Evolutionary conservation across 2,797 vertebrate species (phyloP), one percentile per base, ranked within the genome.

Genomic region (Diceros bicornis): DNA sequence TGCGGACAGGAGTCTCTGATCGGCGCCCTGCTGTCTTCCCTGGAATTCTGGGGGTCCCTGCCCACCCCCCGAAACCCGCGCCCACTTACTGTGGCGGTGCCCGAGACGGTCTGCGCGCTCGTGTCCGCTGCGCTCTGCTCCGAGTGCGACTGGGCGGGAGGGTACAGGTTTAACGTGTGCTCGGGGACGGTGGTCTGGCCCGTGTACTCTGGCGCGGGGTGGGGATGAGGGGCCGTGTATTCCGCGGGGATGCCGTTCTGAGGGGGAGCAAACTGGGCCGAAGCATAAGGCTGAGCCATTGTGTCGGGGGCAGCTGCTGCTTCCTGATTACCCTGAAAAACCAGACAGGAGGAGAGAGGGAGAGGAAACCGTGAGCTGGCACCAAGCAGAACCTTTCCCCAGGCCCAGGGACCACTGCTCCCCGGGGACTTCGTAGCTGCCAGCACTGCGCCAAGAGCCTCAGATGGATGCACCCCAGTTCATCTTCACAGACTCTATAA

Each of bases 241-340:
- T 99, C 99, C 96, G 99, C 99, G 68, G 99, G 99, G 98, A 99
- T 99, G 96, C 99, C 99, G 13, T 99, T 99, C 99, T 99, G 99
- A 86, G 99, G 99, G 88, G 99, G 99, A 47, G 99, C 99, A 27
- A 99, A 99, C 99, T 99, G 99, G 96, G 99, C 99, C 2, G 99
- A 99, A 84, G 99, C 99, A 27, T 99, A 99, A 98, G 99, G 99
- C 99, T 99, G 99, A 95, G 99, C 99, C 99, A 99, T 99, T 95
- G 99, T 99, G 98, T 99, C 99, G 96, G 99, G 99, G 99, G 99
- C 99, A 97, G 99, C 99, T 97, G 99, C 99, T 97, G 99, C 99
- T 99, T 99, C 99, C 99, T 99, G 99, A 99, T 99, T 99, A 99
- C 99, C 99, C 99, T 99, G 98, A 78, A 75, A 96, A 75, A 91